These are phyloP conservation scores for Linyphia triangularis DNA, from an alignment of 2,888 invertebrate species.

Conservation along the genomic window DNA sequence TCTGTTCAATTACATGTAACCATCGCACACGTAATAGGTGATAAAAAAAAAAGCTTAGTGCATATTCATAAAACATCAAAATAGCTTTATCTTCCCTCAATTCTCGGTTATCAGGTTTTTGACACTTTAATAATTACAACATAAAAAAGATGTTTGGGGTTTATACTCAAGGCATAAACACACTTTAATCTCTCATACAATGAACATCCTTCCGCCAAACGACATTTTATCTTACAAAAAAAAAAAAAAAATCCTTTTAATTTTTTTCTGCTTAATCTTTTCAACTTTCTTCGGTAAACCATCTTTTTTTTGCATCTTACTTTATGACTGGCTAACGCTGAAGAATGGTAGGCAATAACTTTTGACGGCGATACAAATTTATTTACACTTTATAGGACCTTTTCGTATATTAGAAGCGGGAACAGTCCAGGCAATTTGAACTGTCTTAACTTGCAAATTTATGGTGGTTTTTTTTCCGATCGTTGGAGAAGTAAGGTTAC, in stretches of 20 bases:
- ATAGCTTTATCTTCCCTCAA: background rate
- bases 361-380: slow-evolving; percentile 34
- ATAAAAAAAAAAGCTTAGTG: too few species aligned
- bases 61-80: background rate
- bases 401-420: background rate
- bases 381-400: slow-evolving; percentile 41
- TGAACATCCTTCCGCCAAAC: background rate
- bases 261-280: background rate
- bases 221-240: slow-evolving; percentile 13
- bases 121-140: background rate
- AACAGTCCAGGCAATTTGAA: slow-evolving; percentile 17
- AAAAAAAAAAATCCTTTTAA: slow-evolving; percentile 1
- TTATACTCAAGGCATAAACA: background rate
- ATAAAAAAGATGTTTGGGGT: background rate
- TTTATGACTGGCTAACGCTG: background rate
- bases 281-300: background rate
- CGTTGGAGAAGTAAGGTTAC: background rate
- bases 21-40: too few species aligned
- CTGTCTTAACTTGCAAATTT: slow-evolving; percentile 38
- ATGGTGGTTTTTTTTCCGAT: slow-evolving; percentile 10
- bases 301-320: background rate
- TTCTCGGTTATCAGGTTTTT: background rate
- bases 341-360: slow-evolving; percentile 48
- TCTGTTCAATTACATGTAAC: too few species aligned
- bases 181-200: background rate